phyloP scores from a whole-genome alignment of 1,140 invertebrate species.

The Drosophila arizonae region DNA sequence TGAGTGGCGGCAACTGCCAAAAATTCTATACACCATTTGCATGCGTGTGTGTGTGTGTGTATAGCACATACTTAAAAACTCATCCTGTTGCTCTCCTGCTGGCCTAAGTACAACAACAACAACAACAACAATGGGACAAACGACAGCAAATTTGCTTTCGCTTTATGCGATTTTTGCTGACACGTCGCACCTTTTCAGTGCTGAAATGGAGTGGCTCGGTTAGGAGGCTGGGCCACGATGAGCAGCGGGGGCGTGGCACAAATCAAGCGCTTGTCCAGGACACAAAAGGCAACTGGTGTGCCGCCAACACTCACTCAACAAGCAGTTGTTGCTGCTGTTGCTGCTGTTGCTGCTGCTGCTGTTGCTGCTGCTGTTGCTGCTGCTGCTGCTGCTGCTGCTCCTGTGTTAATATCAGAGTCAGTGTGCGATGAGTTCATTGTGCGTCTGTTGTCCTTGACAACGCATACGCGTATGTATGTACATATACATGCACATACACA shows the following conservation, averaged over 20 bases:
- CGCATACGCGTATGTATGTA: background rate
- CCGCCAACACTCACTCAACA: conserved; percentile 20
- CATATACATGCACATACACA: background rate
- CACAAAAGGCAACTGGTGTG: conserved; percentile 30
- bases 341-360: conserved; percentile 17
- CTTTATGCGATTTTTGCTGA: conserved; percentile 54
- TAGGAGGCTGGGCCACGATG: background rate
- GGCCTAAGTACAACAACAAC: conserved; percentile 11
- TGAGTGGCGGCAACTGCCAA: conserved; percentile 28
- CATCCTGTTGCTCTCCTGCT: conserved; percentile 50
- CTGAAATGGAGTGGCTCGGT: conserved; percentile 4
- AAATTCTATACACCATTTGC: conserved; percentile 31
- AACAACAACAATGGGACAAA: conserved; percentile 11
- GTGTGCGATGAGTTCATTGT: conserved; percentile 47
- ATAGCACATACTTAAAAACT: conserved; percentile 7
- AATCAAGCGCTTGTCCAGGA: conserved; percentile 20
- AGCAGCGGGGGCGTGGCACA: background rate
- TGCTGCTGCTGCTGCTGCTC: conserved; percentile 9
- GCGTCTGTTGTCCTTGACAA: conserved; percentile 52
- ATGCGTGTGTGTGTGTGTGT: background rate
- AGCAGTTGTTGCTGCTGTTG: background rate
- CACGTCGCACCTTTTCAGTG: conserved; percentile 45
- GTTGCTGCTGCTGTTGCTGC: conserved; percentile 12
- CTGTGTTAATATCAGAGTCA: conserved; percentile 28
- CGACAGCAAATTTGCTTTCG: conserved; percentile 46